Percentiles rank a stretch among this genome's conserved stretches.
These are phyloP conservation scores for Dendrolimus punctatus DNA, from an alignment of 1,140 invertebrate genomes.

Conservation along the genomic window DNA sequence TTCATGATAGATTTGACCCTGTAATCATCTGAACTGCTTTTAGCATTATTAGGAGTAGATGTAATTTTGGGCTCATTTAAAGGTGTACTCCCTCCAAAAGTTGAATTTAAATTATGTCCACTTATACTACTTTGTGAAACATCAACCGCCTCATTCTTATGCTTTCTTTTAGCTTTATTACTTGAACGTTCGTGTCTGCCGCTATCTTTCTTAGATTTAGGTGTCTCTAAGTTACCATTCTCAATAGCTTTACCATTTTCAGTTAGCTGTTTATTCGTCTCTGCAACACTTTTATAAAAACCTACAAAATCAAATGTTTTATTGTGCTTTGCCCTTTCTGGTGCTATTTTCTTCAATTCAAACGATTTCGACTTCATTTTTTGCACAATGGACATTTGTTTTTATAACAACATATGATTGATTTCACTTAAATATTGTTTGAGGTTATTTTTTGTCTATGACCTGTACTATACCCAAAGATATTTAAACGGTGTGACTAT, in stretches of 20 bases:
- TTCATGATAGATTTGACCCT: conserved; percentile 32
- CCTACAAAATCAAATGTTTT: conserved; percentile 39
- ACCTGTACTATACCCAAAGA: neutral
- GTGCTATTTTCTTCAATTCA: conserved; percentile 12
- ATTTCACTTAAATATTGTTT: conserved; percentile 1
- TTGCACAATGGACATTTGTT: neutral
- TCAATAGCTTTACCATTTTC: conserved; percentile 17
- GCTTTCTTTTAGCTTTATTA: conserved; percentile 30
- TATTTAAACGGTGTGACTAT: too few species aligned
- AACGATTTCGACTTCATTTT: conserved; percentile 35
- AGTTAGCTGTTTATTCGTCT: conserved; percentile 19
- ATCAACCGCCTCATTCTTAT: conserved; percentile 17
- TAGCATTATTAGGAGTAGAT: conserved; percentile 24
- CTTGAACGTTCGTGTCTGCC: conserved; percentile 7
- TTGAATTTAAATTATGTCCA: conserved; percentile 15
- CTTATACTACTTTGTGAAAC: conserved; percentile 25
- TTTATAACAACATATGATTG: conserved; percentile 9
- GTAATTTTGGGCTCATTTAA: conserved; percentile 20
- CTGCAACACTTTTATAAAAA: conserved; percentile 35
- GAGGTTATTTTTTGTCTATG: conserved; percentile 14
- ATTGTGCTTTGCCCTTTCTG: conserved; percentile 21
- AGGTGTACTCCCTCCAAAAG: conserved; percentile 7
- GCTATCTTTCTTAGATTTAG: neutral
- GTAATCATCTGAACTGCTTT: conserved; percentile 8
- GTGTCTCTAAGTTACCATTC: conserved; percentile 4